Evolutionary conservation across 2,797 vertebrate species (phyloP), one percentile per base, ranked within the genome.

Genomic region (Enteromius unitaeniatus): DNA sequence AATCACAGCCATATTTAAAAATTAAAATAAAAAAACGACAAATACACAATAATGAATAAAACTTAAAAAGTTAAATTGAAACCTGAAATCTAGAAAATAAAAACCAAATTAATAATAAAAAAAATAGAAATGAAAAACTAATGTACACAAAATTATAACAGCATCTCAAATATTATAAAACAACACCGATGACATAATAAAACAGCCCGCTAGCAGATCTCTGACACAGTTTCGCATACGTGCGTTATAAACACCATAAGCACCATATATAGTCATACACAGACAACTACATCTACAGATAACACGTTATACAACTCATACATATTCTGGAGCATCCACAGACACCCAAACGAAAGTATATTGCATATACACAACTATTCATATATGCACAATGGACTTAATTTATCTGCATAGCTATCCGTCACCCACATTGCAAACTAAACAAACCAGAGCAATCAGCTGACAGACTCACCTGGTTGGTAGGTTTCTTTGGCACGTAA

Each of bases 401-500:
- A 13, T 65, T 10, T 11, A 34, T 31, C 37, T n/a, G 17, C 17
- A 73, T 81, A 42, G 17, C 19, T 4, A 64, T 67, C 21, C 1
- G 19, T 21, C 55, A 45, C 28, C 55, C 9, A 53, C 31, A 53
- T 19, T 51, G 8, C 7, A 40, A 82, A 53, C 10, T n/a, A 4
- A 65, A n/a, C 42, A 51, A 55, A 28, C 45, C 47, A 67, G 45
- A 76, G 2, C 34, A 37, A 73, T 81, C 69, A 49, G 40, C 68
- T 73, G 40, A 47, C 34, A 49, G 7, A 53, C 84, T 96, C 75
- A 99, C 98, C 97, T 97, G 97, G 95, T 93, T 93, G 92, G 95
- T 93, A 91, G 95, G 94, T 90, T 95, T 96, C 96, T 97, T 99
- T 90, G 95, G 96, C 95, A 97, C 93, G 86, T 96, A 96, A 90